Base-by-base conservation (phyloP, 2,888 invertebrate genomes). In the Drosophila merina region DNA sequence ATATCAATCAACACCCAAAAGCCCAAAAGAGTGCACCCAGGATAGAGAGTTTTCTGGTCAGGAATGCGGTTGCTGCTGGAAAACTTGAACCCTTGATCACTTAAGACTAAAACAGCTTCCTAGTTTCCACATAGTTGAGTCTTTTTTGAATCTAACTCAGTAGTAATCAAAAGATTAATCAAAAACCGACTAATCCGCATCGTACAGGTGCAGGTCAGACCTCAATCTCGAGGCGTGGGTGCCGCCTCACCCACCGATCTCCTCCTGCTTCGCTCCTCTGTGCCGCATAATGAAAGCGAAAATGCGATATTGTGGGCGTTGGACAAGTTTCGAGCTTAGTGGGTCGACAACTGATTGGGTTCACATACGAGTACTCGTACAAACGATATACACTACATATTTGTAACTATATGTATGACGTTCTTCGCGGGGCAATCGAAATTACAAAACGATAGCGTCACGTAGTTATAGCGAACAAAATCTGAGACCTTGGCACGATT, bases 1-100 rank as follows among this genome's bases (percentile, higher is more conserved):
- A 81, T 85, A 88, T 88, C 88, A 86, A 88, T 88, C 88, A 82
- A 79, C 87, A 85, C 82, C 82, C 82, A 88, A 84, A 86, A 75
- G 81, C 75, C 81, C 79, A 86, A 77, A 77, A 71, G 58, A 55
- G 51, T 52, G 59, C 59, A 56, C 47, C 38, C 38, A 50, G 44
- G 44, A 26, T 40, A 58, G 45, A 63, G 62, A 45, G 62, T 62
- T 49, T 57, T 42, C 40, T 68, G 80, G 55, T 52, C 67, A 74
- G 72, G 80, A 83, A 83, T 80, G 80, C 55, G 71, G 62, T 45
- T 59, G 51, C 52, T 55, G 51, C 9, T 20, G 20, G 20, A 30
- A 8, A 8, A 40, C 48, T 47, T 7, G 31, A 47, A 33, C 48
- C 40, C 42, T 28, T 40, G 25, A 38, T 28, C 28, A 4, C 28